Evolutionary conservation across 2,888 invertebrate genomes (phyloP).

Genomic region (Macrostomum cliftonense): DNA sequence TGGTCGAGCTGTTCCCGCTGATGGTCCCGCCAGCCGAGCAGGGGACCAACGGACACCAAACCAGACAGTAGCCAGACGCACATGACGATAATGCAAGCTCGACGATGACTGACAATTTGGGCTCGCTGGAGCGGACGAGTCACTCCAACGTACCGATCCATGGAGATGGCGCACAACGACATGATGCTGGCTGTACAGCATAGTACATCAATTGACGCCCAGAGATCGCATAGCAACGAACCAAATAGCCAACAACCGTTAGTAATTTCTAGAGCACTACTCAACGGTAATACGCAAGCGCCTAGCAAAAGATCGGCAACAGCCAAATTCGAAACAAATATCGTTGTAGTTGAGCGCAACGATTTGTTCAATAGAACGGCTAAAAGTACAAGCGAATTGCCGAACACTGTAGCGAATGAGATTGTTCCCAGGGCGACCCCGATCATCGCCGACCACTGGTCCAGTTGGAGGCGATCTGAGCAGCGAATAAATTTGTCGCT

Average conservation of each 20-base stretch:
- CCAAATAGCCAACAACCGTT: conserved; percentile 41
- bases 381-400: conserved; percentile 41
- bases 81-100: conserved; percentile 33
- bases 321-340: conserved; percentile 49
- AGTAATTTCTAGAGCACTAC: conserved; percentile 24
- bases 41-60: conserved; percentile 47
- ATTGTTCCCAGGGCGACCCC: conserved; percentile 33
- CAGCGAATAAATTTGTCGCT: no score
- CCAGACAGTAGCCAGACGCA: conserved; percentile 46
- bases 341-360: conserved; percentile 45
- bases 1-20: conserved; percentile 12
- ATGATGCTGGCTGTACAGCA: conserved; percentile 52
- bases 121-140: conserved; percentile 48
- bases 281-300: conserved; percentile 30
- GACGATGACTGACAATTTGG: conserved; percentile 15
- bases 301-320: conserved; percentile 49
- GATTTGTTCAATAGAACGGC: conserved; percentile 40
- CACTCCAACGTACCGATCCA: conserved; percentile 49
- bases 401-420: conserved; percentile 38
- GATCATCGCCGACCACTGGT: conserved; percentile 4
- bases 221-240: conserved; percentile 45
- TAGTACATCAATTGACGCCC: conserved; percentile 50
- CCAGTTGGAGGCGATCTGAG: no score
- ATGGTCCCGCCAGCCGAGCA: conserved; percentile 45
- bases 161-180: conserved; percentile 49